phyloP scores from a whole-genome alignment of 2,113 vertebrate genomes.

The Saccopteryx leptura region DNA sequence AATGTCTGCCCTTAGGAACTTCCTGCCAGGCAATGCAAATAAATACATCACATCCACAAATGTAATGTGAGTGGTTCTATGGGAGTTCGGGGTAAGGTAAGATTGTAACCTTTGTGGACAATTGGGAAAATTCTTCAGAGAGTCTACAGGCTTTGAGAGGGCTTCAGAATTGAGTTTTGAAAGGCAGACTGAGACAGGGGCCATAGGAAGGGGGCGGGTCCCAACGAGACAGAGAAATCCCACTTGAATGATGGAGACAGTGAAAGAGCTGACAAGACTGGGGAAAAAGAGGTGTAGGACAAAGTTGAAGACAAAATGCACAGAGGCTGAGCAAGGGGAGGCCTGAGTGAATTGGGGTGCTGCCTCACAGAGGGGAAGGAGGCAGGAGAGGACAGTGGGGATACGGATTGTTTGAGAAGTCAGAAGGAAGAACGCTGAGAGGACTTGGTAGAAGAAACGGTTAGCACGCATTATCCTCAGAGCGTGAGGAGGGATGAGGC shows the following conservation, averaged over 20 bases:
- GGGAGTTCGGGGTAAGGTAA: background rate
- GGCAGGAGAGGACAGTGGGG: background rate
- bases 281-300: background rate
- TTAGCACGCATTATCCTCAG: background rate
- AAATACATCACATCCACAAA: background rate
- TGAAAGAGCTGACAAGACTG: background rate
- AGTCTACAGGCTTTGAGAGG: background rate
- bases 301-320: background rate
- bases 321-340: background rate
- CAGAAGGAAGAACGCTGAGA: background rate
- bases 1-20: background rate
- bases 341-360: background rate
- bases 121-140: background rate
- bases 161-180: constrained; percentile 46
- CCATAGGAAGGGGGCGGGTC: background rate
- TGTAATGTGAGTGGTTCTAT: background rate
- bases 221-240: background rate
- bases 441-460: background rate
- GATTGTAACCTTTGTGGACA: background rate
- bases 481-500: background rate
- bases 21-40: background rate
- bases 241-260: background rate
- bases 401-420: background rate
- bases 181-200: background rate
- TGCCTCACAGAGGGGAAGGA: background rate